phyloP scores from a whole-genome alignment of 2,797 vertebrate species.

The Myotis planiceps region DNA sequence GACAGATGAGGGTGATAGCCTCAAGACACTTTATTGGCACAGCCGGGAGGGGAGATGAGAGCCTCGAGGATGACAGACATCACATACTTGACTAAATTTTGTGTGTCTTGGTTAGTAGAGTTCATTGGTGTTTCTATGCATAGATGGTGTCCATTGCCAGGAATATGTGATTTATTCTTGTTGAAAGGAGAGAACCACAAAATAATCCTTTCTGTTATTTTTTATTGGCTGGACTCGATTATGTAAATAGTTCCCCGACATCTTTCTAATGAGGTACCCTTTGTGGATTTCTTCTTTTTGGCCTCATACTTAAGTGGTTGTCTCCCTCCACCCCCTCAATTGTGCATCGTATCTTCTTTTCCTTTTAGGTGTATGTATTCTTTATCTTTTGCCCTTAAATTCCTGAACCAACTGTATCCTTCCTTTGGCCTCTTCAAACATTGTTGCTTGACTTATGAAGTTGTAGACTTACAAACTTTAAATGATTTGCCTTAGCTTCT shows the following conservation, averaged over 20 bases:
- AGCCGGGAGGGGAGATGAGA: neutral
- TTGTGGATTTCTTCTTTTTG: neutral
- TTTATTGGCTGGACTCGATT: neutral
- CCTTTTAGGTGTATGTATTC: neutral
- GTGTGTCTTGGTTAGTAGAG: neutral
- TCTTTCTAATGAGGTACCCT: neutral
- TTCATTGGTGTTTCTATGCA: neutral
- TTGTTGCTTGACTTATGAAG: neutral
- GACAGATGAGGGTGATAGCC: neutral
- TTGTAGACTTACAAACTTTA: neutral
- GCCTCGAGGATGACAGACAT: neutral
- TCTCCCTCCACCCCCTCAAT: accelerated
- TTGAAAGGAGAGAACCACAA: neutral
- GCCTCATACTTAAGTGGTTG: neutral
- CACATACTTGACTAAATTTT: neutral
- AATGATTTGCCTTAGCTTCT: neutral
- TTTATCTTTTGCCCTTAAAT: constrained; percentile 25
- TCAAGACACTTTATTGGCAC: neutral
- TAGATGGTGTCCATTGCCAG: neutral
- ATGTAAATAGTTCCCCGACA: neutral
- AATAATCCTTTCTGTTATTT: neutral
- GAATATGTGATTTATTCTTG: neutral
- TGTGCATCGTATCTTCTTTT: neutral
- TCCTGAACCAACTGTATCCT: neutral
- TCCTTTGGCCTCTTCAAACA: neutral